phyloP scores from a whole-genome alignment of 2,888 invertebrate species.

The Glyphotaelius pellucidus region DNA sequence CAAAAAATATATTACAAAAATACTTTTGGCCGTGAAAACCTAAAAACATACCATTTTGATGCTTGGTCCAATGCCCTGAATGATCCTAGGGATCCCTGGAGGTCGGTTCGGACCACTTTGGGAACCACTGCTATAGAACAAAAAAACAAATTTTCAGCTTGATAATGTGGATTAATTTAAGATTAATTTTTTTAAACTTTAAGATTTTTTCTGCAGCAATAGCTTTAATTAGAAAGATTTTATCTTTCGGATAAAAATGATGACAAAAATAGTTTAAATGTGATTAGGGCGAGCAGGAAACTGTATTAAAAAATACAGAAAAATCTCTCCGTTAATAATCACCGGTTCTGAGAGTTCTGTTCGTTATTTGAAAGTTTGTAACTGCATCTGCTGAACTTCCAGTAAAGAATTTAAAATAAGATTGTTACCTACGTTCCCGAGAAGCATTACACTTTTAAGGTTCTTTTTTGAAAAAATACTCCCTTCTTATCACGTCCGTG shows the following conservation, averaged over 20 bases:
- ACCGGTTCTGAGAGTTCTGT: background rate
- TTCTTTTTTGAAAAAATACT: background rate
- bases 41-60: no score
- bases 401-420: slow-evolving; percentile 9
- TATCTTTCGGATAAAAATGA: background rate
- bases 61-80: no score
- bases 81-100: no score
- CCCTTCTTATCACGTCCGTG: background rate
- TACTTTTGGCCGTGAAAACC: no score
- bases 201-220: no score
- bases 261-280: background rate
- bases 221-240: background rate
- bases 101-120: no score
- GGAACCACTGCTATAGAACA: no score
- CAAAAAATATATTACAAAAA: no score
- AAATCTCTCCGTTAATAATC: background rate
- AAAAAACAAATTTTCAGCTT: no score
- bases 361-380: background rate
- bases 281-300: background rate
- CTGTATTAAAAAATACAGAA: background rate
- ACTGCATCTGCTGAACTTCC: background rate
- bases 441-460: background rate
- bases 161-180: no score
- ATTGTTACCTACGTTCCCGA: background rate
- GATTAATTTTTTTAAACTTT: no score